Evolutionary conservation across 1,140 invertebrate genomes (phyloP).

Genomic region (Aphelinus certus): DNA sequence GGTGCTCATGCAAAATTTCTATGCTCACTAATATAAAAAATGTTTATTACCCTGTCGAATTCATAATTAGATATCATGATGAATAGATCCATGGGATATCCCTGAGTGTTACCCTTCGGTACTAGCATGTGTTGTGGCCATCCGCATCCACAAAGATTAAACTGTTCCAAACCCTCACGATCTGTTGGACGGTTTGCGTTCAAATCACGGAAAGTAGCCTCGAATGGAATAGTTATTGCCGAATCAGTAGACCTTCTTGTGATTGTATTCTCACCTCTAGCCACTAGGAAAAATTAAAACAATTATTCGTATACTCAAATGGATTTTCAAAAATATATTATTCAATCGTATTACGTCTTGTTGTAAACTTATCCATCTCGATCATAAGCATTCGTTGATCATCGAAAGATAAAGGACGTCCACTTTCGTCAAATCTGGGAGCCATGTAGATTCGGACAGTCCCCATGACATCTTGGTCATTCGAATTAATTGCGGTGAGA

Average conservation of each 20-base stretch:
- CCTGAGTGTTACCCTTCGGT: conserved; percentile 76
- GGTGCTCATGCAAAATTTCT: background rate
- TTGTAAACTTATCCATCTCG: conserved; percentile 74
- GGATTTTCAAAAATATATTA: too few relatives aligned
- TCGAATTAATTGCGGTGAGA: conserved; percentile 73
- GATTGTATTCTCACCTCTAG: conserved; percentile 68
- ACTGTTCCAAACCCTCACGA: conserved; percentile 2
- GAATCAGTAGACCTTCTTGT: conserved; percentile 68
- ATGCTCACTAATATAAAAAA: background rate
- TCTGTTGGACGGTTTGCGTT: conserved; percentile 56
- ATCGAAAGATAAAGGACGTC: conserved; percentile 70
- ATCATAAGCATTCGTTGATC: conserved; percentile 78
- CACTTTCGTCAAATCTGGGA: conserved; percentile 75
- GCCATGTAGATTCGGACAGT: conserved; percentile 83
- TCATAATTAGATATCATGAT: conserved; percentile 83
- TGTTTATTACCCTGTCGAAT: conserved; percentile 72
- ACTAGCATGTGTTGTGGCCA: conserved; percentile 89
- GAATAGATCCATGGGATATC: conserved; percentile 79
- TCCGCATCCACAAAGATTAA: conserved; percentile 75
- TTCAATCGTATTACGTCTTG: conserved; percentile 1
- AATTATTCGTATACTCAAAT: too few relatives aligned
- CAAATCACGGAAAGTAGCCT: conserved; percentile 72
- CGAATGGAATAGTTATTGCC: conserved; percentile 74
- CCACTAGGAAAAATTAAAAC: conserved; percentile 57
- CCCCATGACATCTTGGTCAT: conserved; percentile 67